Evolutionary conservation across 2,888 invertebrate species (phyloP).

Genomic region (Autographa pulchrina): DNA sequence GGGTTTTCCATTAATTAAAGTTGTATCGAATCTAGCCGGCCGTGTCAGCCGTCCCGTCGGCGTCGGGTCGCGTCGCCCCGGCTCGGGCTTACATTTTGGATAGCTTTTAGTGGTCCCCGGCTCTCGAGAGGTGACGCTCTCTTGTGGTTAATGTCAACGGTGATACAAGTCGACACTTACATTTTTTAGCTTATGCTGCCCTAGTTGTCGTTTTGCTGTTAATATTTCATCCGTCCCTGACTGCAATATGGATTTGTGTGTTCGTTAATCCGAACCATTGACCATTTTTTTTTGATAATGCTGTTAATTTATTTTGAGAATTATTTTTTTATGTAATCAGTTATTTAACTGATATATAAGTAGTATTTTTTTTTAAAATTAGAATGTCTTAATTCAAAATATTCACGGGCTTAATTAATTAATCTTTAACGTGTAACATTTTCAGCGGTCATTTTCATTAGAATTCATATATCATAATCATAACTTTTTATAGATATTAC

Average conservation of each 20-base stretch:
- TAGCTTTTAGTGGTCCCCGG: constrained; percentile 53
- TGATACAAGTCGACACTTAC: constrained; percentile 40
- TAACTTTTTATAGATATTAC: background rate
- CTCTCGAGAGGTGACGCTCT: constrained; percentile 41
- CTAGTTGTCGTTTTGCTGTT: constrained; percentile 14
- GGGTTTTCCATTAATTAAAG: constrained; percentile 40
- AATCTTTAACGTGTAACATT: background rate
- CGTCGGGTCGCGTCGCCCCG: background rate
- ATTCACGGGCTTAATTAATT: background rate
- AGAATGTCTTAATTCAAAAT: background rate
- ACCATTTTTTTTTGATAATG: too few species aligned
- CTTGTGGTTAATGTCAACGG: constrained; percentile 37
- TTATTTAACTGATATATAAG: too few species aligned
- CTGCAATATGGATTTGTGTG: background rate
- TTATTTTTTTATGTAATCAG: too few species aligned
- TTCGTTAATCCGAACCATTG: background rate
- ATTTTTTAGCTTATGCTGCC: constrained; percentile 35
- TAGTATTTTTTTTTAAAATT: background rate
- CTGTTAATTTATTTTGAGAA: background rate
- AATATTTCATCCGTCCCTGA: constrained; percentile 12
- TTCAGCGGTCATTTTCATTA: background rate
- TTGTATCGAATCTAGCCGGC: constrained; percentile 33
- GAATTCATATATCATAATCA: background rate
- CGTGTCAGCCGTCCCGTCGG: constrained; percentile 25
- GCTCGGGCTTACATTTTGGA: constrained; percentile 37